Conservation (phyloP, 2,888 invertebrate species). For the Frankliniella intonsa region DNA sequence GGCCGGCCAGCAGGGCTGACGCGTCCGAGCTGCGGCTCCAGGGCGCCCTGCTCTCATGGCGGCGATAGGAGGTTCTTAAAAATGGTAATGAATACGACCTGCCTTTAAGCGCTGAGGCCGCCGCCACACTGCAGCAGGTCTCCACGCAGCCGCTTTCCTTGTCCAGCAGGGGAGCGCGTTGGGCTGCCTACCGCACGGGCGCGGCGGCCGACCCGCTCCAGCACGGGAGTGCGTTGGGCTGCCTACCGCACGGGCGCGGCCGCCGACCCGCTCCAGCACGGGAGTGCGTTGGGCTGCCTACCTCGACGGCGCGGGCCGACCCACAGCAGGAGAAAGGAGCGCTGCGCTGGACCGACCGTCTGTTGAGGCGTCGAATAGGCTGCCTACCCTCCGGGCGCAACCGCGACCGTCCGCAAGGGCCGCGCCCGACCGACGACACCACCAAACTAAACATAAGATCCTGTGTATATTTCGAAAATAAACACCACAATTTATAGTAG, state of each 20-base stretch:
- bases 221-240: background rate
- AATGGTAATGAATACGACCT: no score
- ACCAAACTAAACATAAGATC: background rate
- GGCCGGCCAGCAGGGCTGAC: background rate
- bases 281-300: background rate
- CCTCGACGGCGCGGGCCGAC: background rate
- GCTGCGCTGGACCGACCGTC: background rate
- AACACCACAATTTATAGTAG: no score
- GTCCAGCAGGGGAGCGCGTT: no score
- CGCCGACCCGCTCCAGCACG: background rate
- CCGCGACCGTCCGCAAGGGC: background rate
- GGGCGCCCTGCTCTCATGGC: background rate
- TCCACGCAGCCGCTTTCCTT: no score
- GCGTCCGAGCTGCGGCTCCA: background rate
- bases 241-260: background rate
- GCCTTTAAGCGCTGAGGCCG: no score
- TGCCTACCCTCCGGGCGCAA: background rate
- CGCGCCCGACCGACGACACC: background rate
- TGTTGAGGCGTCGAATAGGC: background rate
- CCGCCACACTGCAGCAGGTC: no score
- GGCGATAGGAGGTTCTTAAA: no score
- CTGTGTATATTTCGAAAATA: background rate
- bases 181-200: background rate
- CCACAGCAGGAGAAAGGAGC: background rate
- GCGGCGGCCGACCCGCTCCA: background rate